Conservation (phyloP, 2,797 vertebrate genomes). For the Salarias fasciatus region DNA sequence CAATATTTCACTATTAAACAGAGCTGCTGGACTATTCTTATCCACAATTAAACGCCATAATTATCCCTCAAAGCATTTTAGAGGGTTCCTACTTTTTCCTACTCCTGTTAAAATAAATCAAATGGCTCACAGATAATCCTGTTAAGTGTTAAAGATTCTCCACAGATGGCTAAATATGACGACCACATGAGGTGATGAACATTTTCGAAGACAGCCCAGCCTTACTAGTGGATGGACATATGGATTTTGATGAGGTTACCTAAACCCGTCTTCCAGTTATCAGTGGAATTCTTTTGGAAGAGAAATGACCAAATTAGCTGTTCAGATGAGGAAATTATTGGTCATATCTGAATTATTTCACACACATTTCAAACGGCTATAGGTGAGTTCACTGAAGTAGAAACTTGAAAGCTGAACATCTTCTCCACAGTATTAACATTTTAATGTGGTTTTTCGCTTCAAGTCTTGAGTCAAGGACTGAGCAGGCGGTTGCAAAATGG, state of each 20-base stretch:
- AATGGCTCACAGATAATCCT: constrained; percentile 40
- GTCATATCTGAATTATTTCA: background rate
- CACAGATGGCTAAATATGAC: constrained; percentile 50
- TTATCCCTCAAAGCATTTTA: too few species aligned
- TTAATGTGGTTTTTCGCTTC: too few species aligned
- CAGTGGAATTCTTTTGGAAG: constrained; percentile 9
- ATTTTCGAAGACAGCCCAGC: constrained; percentile 18
- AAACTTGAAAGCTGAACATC: too few species aligned
- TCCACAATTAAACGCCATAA: constrained; percentile 25
- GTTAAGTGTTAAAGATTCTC: constrained; percentile 22
- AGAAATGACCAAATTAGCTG: background rate
- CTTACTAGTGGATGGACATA: constrained; percentile 19
- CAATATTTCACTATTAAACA: too few species aligned
- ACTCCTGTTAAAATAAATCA: constrained; percentile 38
- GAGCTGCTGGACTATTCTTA: constrained; percentile 4
- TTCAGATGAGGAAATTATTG: background rate
- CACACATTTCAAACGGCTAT: too few species aligned
- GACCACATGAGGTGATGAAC: constrained; percentile 24
- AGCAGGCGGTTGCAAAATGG: background rate
- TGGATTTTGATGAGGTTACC: constrained; percentile 35
- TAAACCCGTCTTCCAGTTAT: constrained; percentile 57
- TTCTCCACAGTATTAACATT: too few species aligned
- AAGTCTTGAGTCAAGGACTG: too few species aligned
- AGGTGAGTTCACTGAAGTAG: too few species aligned
- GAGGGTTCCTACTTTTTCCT: too few species aligned